Evolutionary conservation across 2,113 vertebrate genomes (phyloP).

Genomic region (Tachuris rubrigastra): DNA sequence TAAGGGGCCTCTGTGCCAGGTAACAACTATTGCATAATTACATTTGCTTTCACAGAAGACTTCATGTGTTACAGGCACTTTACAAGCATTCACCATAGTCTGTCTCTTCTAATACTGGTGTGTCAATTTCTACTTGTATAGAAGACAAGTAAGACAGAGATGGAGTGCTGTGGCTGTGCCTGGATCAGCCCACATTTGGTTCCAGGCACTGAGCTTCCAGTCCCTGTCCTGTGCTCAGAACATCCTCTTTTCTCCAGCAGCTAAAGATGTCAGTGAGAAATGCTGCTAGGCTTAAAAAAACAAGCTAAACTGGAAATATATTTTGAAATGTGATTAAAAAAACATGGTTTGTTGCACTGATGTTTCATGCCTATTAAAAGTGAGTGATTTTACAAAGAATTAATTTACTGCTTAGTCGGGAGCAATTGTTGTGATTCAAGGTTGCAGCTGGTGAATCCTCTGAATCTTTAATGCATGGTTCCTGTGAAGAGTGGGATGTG

Average conservation of each 20-base stretch:
- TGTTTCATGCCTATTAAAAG: not conserved
- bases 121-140: not conserved
- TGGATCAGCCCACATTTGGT: not conserved
- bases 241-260: not conserved
- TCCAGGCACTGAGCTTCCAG: not conserved
- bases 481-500: not conserved
- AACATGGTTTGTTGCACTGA: not conserved
- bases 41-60: not conserved
- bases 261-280: not conserved
- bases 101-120: not conserved
- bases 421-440: not conserved
- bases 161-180: not conserved
- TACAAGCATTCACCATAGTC: not conserved
- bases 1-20: not conserved
- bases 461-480: not conserved
- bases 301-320: not conserved
- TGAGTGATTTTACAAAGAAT: not conserved
- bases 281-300: not conserved
- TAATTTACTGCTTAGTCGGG: not conserved
- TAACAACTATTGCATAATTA: not conserved
- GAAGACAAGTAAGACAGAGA: not conserved
- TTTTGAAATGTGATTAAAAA: not conserved
- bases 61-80: not conserved
- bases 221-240: not conserved
- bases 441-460: not conserved